phyloP scores from a whole-genome alignment of 2,888 invertebrate species.

The Sinelater perroti region DNA sequence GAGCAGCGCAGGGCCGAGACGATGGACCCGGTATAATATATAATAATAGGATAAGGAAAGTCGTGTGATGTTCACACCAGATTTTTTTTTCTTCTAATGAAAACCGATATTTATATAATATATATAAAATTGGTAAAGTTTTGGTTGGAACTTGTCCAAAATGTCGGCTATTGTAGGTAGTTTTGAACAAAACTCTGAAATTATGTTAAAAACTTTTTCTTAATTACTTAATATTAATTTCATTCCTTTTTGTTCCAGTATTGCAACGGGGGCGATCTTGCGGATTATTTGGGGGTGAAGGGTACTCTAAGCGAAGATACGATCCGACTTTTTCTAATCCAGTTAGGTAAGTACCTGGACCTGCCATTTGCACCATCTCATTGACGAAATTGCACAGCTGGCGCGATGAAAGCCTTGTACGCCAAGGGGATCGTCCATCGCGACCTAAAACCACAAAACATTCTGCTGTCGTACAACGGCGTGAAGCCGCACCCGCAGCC shows the following conservation, averaged over 20 bases:
- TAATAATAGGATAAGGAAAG: too few relatives aligned
- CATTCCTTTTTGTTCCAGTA: constrained; percentile 71
- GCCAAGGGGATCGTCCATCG: constrained; percentile 98
- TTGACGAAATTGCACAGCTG: constrained; percentile 68
- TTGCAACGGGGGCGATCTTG: constrained; percentile 99
- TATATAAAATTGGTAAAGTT: too few relatives aligned
- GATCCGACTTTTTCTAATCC: constrained; percentile 91
- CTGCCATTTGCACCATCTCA: constrained; percentile 1
- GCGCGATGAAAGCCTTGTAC: constrained; percentile 96
- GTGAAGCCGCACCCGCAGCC: constrained; percentile 74
- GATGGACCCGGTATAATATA: too few relatives aligned
- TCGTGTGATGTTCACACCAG: too few relatives aligned
- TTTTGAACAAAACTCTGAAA: too few relatives aligned
- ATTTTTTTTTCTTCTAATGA: too few relatives aligned
- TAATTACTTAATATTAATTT: too few relatives aligned
- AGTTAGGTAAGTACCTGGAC: constrained; percentile 73
- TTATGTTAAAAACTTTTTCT: too few relatives aligned
- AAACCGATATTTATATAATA: too few relatives aligned
- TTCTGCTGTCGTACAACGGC: constrained; percentile 88
- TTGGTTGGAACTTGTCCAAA: too few relatives aligned
- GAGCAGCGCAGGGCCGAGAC: too few relatives aligned
- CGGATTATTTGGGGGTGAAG: constrained; percentile 91
- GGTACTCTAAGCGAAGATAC: constrained; percentile 97
- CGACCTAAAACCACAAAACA: constrained; percentile 99
- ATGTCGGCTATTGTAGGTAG: too few relatives aligned